Evolutionary conservation across 92 coral and sea anemone species (phyloP).

Genomic region (Actinernus sp.): DNA sequence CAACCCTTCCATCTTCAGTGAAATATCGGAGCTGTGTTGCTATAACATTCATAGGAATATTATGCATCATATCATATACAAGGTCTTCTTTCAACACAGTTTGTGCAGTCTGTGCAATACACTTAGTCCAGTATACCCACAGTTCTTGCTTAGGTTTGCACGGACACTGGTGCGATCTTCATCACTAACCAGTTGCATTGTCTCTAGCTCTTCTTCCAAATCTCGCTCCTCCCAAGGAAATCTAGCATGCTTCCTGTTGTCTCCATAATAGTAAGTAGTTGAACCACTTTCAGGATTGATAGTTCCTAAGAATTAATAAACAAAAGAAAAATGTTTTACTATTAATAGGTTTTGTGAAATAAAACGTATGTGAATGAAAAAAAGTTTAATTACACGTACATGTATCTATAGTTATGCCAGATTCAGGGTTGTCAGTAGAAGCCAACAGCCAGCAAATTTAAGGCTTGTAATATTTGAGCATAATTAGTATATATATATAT

Average conservation of each 20-base stretch:
- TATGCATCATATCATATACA: constrained; percentile 67
- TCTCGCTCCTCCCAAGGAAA: constrained; percentile 37
- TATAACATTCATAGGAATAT: constrained; percentile 33
- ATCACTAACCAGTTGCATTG: constrained; percentile 38
- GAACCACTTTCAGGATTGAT: constrained; percentile 36
- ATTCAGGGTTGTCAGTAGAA: too few relatives aligned
- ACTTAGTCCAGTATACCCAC: constrained; percentile 64
- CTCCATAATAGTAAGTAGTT: constrained; percentile 57
- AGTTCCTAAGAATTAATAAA: constrained; percentile 26
- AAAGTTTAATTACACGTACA: too few relatives aligned
- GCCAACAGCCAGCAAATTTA: too few relatives aligned
- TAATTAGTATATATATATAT: too few relatives aligned
- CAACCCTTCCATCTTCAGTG: constrained; percentile 20
- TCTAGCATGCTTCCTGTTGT: constrained; percentile 40
- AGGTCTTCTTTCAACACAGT: constrained; percentile 53
- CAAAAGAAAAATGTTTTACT: too few relatives aligned
- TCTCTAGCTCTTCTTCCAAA: constrained; percentile 24
- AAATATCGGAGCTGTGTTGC: constrained; percentile 14
- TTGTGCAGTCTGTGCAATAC: constrained; percentile 61
- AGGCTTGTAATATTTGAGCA: too few relatives aligned
- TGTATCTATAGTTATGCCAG: too few relatives aligned
- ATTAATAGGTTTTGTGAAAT: too few relatives aligned
- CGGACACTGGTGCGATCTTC: constrained; percentile 65
- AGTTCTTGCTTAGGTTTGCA: constrained; percentile 28
- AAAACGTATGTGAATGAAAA: too few relatives aligned